Percentiles rank a stretch among this genome's conserved stretches.
Evolutionary conservation across 2,113 vertebrate species (phyloP).

Genomic region (Spea multiplicata): DNA sequence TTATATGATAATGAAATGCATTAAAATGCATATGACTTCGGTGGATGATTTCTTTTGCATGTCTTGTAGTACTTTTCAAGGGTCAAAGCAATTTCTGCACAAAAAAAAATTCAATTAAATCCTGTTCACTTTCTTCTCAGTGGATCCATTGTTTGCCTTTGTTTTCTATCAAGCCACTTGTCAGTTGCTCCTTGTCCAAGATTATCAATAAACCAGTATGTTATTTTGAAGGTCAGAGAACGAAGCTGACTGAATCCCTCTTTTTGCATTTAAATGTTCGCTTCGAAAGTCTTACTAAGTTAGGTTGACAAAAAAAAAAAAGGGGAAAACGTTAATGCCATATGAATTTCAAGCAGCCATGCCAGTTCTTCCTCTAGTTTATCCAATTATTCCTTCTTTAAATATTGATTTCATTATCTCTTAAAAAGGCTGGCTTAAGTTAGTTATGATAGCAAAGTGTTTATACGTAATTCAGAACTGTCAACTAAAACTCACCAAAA

Average conservation of each 20-base stretch:
- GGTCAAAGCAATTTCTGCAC: constrained; percentile 77
- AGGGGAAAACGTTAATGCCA: neutral
- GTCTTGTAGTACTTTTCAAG: constrained; percentile 57
- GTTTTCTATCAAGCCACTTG: constrained; percentile 77
- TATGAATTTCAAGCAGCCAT: neutral
- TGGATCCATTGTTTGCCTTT: constrained; percentile 75
- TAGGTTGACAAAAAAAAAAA: no score
- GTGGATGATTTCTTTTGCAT: constrained; percentile 66
- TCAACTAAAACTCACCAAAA: no score
- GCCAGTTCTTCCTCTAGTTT: no score
- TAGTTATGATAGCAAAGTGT: no score
- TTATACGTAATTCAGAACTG: no score
- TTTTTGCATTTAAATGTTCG: constrained; percentile 19
- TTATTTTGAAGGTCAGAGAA: constrained; percentile 78
- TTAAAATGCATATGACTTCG: constrained; percentile 70
- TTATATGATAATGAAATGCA: constrained; percentile 64
- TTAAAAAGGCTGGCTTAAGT: no score
- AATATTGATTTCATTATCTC: no score
- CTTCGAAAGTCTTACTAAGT: constrained; percentile 6
- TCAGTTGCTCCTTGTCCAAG: constrained; percentile 63
- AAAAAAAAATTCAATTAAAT: constrained; percentile 73
- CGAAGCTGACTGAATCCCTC: constrained; percentile 44
- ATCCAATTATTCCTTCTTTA: no score
- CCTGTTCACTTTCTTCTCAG: constrained; percentile 70
- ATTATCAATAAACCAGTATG: constrained; percentile 59